These are phyloP conservation scores for Pangasianodon gigas DNA, from an alignment of 2,113 vertebrate species.

Conservation along the genomic window DNA sequence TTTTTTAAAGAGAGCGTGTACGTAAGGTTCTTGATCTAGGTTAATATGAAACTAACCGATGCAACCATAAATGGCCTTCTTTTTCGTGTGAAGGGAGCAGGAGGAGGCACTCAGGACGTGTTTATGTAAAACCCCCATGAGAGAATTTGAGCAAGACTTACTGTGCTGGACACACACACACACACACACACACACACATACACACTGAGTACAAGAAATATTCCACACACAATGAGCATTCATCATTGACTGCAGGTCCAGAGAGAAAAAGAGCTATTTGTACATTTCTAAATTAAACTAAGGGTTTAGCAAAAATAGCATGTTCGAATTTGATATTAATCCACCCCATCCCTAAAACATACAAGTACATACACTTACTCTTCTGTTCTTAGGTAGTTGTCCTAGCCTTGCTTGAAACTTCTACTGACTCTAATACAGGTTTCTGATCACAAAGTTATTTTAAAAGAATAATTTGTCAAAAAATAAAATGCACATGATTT, in stretches of 20 bases:
- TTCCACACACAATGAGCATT: conserved; percentile 20
- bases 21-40: not conserved
- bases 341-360: not conserved
- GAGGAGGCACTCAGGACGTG: not conserved
- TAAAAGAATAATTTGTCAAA: not conserved
- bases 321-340: not conserved
- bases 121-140: conserved; percentile 38
- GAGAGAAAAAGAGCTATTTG: not conserved
- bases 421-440: not conserved
- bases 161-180: conserved; percentile 18
- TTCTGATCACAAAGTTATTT: not conserved
- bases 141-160: conserved; percentile 16
- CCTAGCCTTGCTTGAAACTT: not conserved
- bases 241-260: not conserved
- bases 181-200: conserved; percentile 17
- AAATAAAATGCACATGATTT: not conserved
- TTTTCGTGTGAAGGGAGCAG: conserved; percentile 17
- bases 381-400: not conserved
- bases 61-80: conserved; percentile 14
- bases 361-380: not conserved
- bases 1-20: not conserved
- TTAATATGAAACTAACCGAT: not conserved
- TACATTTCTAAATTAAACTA: conserved; percentile 5
- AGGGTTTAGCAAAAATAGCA: not conserved
- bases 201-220: not conserved